A percentile compares a stretch with the other conserved stretches of the same genome.
Evolutionary conservation across 2,888 invertebrate genomes (phyloP).

Genomic region (Fragum whitleyi): DNA sequence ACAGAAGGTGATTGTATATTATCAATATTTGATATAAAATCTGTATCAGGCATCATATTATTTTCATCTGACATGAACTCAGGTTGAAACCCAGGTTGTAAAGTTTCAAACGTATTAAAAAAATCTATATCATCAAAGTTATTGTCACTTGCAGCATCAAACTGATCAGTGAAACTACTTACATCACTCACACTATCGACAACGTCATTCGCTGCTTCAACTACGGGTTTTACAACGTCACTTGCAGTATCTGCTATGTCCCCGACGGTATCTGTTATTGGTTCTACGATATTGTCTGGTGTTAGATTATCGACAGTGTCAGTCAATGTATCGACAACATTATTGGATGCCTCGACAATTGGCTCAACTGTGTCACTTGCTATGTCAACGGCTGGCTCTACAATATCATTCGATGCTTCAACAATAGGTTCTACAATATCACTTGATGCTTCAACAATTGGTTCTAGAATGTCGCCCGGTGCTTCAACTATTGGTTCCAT

Average conservation of each 20-base stretch:
- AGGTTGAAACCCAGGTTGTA: not conserved
- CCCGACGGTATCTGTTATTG: not conserved
- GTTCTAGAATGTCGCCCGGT: not conserved
- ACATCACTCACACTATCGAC: not conserved
- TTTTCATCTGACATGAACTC: not conserved
- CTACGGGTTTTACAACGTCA: not conserved
- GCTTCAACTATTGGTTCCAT: not conserved
- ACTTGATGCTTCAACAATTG: not conserved
- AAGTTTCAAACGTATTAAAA: too few relatives aligned
- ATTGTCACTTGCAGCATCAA: not conserved
- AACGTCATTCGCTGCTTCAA: slow-evolving; percentile 13
- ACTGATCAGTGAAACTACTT: not conserved
- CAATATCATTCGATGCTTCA: not conserved
- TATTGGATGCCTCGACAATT: not conserved
- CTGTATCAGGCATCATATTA: not conserved
- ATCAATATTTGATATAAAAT: not conserved
- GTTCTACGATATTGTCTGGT: not conserved
- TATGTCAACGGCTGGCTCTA: not conserved
- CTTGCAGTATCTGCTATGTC: not conserved
- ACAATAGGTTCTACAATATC: not conserved
- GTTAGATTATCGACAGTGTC: not conserved
- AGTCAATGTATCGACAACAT: slow-evolving; percentile 2
- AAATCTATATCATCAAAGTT: not conserved
- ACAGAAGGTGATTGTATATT: not conserved
- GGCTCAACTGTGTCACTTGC: not conserved